phyloP scores from a whole-genome alignment of 2,888 invertebrate genomes.

The Archips xylosteana region DNA sequence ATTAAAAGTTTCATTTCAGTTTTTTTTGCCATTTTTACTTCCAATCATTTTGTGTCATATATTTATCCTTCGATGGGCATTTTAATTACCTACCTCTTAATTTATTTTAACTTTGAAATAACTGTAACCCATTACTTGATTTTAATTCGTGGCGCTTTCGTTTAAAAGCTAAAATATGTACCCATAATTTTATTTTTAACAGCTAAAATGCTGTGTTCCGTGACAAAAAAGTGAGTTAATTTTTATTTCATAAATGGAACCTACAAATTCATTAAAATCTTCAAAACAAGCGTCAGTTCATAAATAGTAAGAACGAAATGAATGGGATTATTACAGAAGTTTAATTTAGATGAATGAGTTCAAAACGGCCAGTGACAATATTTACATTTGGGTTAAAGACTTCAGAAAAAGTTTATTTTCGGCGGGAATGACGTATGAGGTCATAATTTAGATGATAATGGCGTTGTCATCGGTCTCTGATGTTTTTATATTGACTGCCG shows the following conservation, averaged over 20 bases:
- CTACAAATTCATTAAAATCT: constrained; percentile 7
- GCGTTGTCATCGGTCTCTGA: constrained; percentile 2
- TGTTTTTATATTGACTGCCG: neutral
- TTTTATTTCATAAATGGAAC: neutral
- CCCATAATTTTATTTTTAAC: neutral
- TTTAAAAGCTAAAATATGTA: neutral
- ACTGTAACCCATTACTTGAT: too few species aligned
- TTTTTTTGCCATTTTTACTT: too few species aligned
- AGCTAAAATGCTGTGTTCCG: neutral
- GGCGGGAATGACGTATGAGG: constrained; percentile 21
- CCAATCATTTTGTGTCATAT: too few species aligned
- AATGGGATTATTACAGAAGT: constrained; percentile 21
- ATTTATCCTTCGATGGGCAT: too few species aligned
- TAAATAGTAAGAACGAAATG: constrained; percentile 5
- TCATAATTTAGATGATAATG: constrained; percentile 27
- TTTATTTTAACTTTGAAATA: too few species aligned
- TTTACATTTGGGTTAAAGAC: constrained; percentile 32
- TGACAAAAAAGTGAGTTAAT: neutral
- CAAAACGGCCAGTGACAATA: constrained; percentile 10
- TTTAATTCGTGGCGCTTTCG: too few species aligned
- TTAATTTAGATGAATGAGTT: constrained; percentile 31
- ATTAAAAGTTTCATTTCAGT: too few species aligned
- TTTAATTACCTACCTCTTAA: too few species aligned
- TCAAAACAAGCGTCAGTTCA: constrained; percentile 9
- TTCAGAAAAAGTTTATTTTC: constrained; percentile 19